phyloP scores from a whole-genome alignment of 2,797 vertebrate genomes.

The Tauraco hartlaubi region DNA sequence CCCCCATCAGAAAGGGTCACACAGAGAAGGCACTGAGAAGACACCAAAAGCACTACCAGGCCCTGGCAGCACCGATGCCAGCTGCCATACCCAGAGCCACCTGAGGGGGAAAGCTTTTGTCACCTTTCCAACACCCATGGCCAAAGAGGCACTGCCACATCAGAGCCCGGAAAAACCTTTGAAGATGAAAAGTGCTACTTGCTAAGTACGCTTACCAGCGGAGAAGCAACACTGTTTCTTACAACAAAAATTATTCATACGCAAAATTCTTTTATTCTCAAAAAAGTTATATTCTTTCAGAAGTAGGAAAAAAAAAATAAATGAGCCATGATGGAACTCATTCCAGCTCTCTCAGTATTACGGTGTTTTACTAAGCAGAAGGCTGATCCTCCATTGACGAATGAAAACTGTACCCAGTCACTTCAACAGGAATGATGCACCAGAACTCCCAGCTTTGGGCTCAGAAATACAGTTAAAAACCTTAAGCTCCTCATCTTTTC shows the following conservation, averaged over 20 bases:
- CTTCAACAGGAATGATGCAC: neutral
- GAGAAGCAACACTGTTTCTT: neutral
- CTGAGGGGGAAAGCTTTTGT: neutral
- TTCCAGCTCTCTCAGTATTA: neutral
- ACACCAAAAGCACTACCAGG: neutral
- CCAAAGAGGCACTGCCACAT: neutral
- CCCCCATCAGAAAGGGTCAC: neutral
- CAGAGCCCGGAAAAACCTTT: neutral
- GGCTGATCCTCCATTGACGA: neutral
- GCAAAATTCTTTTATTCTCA: neutral
- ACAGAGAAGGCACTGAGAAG: neutral
- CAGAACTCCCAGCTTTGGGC: neutral
- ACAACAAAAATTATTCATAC: neutral
- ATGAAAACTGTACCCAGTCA: neutral
- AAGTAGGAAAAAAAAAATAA: slow-evolving; percentile 13
- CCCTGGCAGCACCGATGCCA: neutral
- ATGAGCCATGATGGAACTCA: neutral
- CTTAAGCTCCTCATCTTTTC: neutral
- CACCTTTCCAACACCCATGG: neutral
- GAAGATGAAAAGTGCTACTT: slow-evolving; percentile 31
- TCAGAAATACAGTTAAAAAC: neutral
- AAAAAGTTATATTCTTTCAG: neutral
- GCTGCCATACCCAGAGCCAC: neutral
- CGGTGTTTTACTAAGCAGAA: neutral
- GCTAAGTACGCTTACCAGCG: slow-evolving; percentile 47